Conservation (phyloP, 1,140 invertebrate genomes). For the Heliconius eleuchia region DNA sequence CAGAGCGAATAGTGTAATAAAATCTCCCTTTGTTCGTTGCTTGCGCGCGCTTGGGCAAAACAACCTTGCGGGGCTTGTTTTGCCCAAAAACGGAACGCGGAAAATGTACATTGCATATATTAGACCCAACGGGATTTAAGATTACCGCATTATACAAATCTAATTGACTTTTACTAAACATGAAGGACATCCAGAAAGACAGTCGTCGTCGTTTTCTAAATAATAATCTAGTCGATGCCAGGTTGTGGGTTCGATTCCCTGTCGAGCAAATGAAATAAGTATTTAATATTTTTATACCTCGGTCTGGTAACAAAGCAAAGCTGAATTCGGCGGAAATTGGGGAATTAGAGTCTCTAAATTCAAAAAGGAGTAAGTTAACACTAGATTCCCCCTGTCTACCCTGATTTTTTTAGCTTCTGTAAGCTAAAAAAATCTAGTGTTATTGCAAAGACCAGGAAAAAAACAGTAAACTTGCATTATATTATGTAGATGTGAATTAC, state of each 20-base stretch:
- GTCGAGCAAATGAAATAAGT: no score
- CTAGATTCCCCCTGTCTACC: no score
- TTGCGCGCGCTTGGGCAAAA: constrained; percentile 20
- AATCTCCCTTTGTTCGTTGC: constrained; percentile 35
- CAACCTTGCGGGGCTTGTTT: constrained; percentile 56
- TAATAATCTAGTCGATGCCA: background rate
- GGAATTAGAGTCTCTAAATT: no score
- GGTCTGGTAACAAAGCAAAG: no score
- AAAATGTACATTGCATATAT: constrained; percentile 41
- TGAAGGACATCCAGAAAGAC: background rate
- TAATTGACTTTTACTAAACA: constrained; percentile 11
- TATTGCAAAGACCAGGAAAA: background rate
- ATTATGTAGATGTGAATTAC: background rate
- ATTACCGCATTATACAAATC: constrained; percentile 42
- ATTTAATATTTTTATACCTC: no score
- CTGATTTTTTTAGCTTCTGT: no score
- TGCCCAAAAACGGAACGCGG: constrained; percentile 70
- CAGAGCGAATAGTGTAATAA: constrained; percentile 16
- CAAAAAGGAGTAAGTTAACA: no score
- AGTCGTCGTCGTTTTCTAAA: background rate
- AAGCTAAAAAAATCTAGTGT: background rate
- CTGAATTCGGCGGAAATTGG: no score
- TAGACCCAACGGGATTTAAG: constrained; percentile 36
- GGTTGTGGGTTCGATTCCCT: no score
- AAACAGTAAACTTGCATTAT: background rate